Evolutionary conservation across 2,888 invertebrate genomes (phyloP), one percentile per base, ranked within the genome.

Genomic region (Diabrotica balteata): DNA sequence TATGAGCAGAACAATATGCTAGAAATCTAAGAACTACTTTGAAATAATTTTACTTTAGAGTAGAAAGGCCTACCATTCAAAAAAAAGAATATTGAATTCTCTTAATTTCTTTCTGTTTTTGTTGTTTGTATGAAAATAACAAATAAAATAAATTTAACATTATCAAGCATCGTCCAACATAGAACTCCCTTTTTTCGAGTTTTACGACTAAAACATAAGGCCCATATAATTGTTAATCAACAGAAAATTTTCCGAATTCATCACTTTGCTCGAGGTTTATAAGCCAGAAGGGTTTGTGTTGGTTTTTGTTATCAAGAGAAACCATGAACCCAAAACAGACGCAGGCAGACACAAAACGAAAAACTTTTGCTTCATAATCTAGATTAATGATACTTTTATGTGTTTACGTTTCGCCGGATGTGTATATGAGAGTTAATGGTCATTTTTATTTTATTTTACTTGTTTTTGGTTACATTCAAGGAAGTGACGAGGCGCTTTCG

Each of bases 371-470:
- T 55, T 45, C 9, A 57, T 57, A 57, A 57, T 57, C 55, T 44
- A 44, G 43, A 57, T 57, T 44, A 57, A 57, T 57, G 55, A 57
- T 45, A 57, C 45, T 57, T 53, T 42, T n/a, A 55, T 55, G 11
- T 44, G 44, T 55, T 57, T 57, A 8, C 45, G 32, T 45, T 44
- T 8, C 8, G 11, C 7, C 4, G 17, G 45, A 45, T 57, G 45
- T 45, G 11, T 55, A 45, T 45, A 44, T 45, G 17, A 46, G 17
- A 57, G 55, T 57, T 57, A 45, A 45, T 45, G 45, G 55, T 57
- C 22, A 57, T 57, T 57, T 44, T 46, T 22, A 45, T 57, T 57
- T 57, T 46, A 57, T 45, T 57, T 11, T 8, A 17, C 45, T 57
- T 57, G 9, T 57, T 43, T 45, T 45, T 57, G 45, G 45, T 45